Conservation (phyloP, 2,797 vertebrate genomes). For the Sebastes reedi region DNA sequence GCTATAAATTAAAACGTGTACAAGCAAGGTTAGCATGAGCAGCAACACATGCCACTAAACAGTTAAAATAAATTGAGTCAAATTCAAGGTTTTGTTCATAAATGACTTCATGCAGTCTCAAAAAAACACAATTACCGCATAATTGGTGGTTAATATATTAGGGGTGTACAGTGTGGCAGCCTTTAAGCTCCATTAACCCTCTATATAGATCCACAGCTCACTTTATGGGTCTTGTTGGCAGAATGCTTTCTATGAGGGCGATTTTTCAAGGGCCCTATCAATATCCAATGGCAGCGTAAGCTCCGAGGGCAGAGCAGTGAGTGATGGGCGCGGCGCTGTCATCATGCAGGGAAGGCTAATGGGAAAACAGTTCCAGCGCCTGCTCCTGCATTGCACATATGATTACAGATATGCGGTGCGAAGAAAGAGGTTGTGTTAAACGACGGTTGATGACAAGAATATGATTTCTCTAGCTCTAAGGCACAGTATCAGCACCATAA, state of each 20-base stretch:
- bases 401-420: conserved; percentile 38
- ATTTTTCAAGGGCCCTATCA: conserved; percentile 73
- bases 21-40: not conserved
- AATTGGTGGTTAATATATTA: conserved; percentile 71
- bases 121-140: conserved; percentile 49
- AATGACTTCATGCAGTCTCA: conserved; percentile 21
- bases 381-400: conserved; percentile 37
- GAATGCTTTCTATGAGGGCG: conserved; percentile 62
- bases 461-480: conserved; percentile 30
- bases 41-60: not conserved
- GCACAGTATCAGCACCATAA: conserved; percentile 24
- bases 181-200: conserved; percentile 73
- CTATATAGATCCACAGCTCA: conserved; percentile 61
- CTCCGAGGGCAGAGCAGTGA: conserved; percentile 62
- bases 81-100: conserved; percentile 32
- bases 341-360: conserved; percentile 57
- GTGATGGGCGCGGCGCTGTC: conserved; percentile 64
- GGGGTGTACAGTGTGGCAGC: conserved; percentile 35
- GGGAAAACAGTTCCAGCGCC: conserved; percentile 37
- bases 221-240: conserved; percentile 71
- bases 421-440: conserved; percentile 29
- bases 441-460: conserved; percentile 31
- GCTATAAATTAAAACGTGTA: not conserved
- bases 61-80: not conserved
- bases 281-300: conserved; percentile 69